These are phyloP conservation scores for Acromyrmex echinatior DNA, from an alignment of 1,140 invertebrate species.

Conservation along the genomic window DNA sequence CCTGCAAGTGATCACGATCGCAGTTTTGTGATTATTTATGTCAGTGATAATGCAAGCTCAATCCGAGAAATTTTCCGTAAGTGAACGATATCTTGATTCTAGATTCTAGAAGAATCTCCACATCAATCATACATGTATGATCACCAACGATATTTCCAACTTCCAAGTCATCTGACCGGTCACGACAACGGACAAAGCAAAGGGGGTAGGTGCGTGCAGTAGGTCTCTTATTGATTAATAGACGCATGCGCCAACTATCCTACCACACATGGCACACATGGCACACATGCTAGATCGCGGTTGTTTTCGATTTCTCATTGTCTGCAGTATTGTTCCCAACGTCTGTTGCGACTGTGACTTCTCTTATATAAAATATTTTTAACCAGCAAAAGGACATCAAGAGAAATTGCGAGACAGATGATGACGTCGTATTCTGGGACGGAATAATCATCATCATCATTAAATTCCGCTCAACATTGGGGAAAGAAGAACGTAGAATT, in stretches of 20 bases:
- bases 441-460: background rate
- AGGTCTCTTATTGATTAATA: conserved; percentile 76
- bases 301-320: conserved; percentile 39
- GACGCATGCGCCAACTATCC: conserved; percentile 76
- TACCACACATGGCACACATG: conserved; percentile 14
- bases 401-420: no score
- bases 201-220: background rate
- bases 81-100: background rate
- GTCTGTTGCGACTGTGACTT: background rate
- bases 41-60: conserved; percentile 2
- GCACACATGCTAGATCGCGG: conserved; percentile 30
- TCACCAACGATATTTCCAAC: background rate
- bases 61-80: background rate
- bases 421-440: no score
- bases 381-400: no score
- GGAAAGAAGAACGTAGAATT: background rate
- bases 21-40: background rate
- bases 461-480: background rate
- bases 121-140: background rate
- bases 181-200: background rate
- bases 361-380: no score
- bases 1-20: background rate
- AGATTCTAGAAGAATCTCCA: background rate
- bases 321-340: conserved; percentile 30
- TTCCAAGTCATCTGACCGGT: conserved; percentile 12